Conservation (phyloP, 2,888 invertebrate genomes). For the Nemotelus pantherinus region DNA sequence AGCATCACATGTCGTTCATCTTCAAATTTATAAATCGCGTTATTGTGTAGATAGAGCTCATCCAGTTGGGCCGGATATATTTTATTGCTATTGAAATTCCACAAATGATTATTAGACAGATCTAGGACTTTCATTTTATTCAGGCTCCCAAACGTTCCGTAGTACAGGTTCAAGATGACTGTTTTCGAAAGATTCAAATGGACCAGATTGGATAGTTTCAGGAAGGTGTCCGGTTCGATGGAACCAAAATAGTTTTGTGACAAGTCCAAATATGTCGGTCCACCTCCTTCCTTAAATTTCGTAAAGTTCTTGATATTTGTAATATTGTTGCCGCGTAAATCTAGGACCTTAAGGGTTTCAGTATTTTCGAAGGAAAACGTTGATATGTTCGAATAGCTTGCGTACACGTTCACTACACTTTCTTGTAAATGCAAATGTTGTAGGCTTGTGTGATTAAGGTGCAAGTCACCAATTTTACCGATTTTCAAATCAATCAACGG, state of each 20-base stretch:
- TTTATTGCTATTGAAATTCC: conserved; percentile 21
- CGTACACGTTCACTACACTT: background rate
- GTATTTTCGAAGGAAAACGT: background rate
- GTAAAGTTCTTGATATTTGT: conserved; percentile 21
- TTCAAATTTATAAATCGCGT: conserved; percentile 9
- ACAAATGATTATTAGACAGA: conserved; percentile 23
- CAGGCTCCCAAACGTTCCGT: conserved; percentile 33
- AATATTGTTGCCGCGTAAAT: conserved; percentile 21
- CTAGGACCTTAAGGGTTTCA: background rate
- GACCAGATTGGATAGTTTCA: background rate
- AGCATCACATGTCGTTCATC: conserved; percentile 2
- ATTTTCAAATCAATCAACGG: conserved; percentile 19
- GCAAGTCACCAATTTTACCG: conserved; percentile 10
- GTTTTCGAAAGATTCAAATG: conserved; percentile 31
- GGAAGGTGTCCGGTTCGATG: conserved; percentile 6
- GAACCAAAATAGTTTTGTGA: conserved; percentile 25
- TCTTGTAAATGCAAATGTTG: background rate
- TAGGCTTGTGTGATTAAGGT: background rate
- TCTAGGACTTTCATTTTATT: conserved; percentile 23
- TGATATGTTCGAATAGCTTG: background rate
- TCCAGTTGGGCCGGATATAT: background rate
- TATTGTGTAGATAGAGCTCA: conserved; percentile 34
- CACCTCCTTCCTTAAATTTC: background rate
- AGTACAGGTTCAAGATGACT: conserved; percentile 18
- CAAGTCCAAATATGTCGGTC: conserved; percentile 10